Evolutionary conservation across 2,888 invertebrate genomes (phyloP), one percentile per base, ranked within the genome.

Genomic region (Heteropelma amictum): DNA sequence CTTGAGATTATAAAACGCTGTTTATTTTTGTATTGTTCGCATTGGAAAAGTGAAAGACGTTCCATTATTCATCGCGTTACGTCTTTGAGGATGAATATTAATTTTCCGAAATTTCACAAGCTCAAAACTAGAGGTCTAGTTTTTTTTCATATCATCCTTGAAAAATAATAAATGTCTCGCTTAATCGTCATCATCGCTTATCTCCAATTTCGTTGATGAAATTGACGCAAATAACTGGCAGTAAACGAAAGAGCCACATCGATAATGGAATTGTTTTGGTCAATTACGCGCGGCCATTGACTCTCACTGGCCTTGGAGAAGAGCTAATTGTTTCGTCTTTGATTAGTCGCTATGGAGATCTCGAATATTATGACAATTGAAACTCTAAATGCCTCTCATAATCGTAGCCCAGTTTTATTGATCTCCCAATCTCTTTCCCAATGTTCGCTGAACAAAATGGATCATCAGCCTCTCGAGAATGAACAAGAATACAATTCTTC

Each of bases 1-100:
- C 70, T 74, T 70, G 74, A 70, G 40, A 74, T 65, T 65, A 47
- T 70, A 19, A 51, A 70, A 70, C 70, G 6, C 3, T 17, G 7
- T 33, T 3, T 47, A 33, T 33, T 49, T 56, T 26, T 10, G n/a
- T 7, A 10, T 45, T 21, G 14, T 38, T 58, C 58, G 63, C 63
- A 49, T 58, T 73, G 10, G 14, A 45, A n/a, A 49, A 49, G 54
- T 58, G 38, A 8, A 30, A 47, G 40, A 64, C n/a, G n/a, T n/a
- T n/a, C n/a, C n/a, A n/a, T n/a, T n/a, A n/a, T n/a, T n/a, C n/a
- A n/a, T n/a, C n/a, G n/a, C n/a, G n/a, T n/a, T n/a, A n/a, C n/a
- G n/a, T n/a, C n/a, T n/a, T n/a, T n/a, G n/a, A n/a, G n/a, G n/a
- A n/a, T n/a, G n/a, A n/a, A n/a, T n/a, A n/a, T n/a, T n/a, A n/a